Conservation (phyloP, 2,888 invertebrate genomes). For the Drosophila atroscutellata region DNA sequence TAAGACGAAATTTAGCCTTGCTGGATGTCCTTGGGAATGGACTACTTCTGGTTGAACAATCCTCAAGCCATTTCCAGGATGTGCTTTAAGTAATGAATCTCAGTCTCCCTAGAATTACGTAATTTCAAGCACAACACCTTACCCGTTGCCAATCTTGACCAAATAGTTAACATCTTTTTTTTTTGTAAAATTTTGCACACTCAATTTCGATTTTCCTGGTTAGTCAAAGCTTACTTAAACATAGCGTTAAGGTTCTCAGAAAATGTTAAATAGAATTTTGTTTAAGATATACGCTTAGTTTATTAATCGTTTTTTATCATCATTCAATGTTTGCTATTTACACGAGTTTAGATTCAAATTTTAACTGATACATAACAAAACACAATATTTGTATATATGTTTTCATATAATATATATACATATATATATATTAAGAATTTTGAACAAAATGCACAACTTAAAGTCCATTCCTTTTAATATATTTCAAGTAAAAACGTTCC, state of each 20-base stretch:
- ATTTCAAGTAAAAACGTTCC: conserved; percentile 38
- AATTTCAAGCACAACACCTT: conserved; percentile 3
- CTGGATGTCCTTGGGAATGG: neutral
- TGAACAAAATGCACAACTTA: conserved; percentile 50
- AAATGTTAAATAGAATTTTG: conserved; percentile 41
- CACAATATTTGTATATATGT: conserved; percentile 53
- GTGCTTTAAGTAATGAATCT: conserved; percentile 28
- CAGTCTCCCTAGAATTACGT: neutral
- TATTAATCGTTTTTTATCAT: conserved; percentile 66
- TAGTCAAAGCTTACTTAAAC: neutral
- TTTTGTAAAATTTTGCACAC: neutral
- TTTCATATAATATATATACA: conserved; percentile 38
- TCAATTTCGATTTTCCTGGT: neutral
- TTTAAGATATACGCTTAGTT: conserved; percentile 68
- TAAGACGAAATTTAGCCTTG: neutral
- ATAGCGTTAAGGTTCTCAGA: neutral
- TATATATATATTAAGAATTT: conserved; percentile 55
- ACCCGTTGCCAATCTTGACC: conserved; percentile 46
- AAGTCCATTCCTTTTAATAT: conserved; percentile 33
- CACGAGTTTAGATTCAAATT: conserved; percentile 71
- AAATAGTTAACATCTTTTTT: conserved; percentile 45
- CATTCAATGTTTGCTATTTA: conserved; percentile 69
- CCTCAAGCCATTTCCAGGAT: conserved; percentile 13
- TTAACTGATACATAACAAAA: conserved; percentile 72
- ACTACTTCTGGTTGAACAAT: neutral